phyloP scores from a whole-genome alignment of 2,888 invertebrate species.

The Buathra laborator region DNA sequence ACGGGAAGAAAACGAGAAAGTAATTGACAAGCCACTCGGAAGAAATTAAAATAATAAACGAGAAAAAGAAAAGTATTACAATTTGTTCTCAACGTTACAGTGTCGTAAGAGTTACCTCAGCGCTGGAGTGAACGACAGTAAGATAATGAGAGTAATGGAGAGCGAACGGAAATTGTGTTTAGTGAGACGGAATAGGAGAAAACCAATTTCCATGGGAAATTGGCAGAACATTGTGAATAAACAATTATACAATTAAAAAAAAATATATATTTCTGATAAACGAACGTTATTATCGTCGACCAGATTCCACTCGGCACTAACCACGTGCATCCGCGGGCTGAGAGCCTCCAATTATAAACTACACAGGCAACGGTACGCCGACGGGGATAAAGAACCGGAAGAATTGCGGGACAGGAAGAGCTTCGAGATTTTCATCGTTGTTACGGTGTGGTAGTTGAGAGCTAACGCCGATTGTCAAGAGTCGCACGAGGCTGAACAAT shows the following conservation, averaged over 20 bases:
- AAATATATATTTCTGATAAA: constrained; percentile 26
- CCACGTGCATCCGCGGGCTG: constrained; percentile 20
- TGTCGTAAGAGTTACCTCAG: constrained; percentile 14
- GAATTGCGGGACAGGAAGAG: constrained; percentile 57
- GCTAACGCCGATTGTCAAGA: constrained; percentile 37
- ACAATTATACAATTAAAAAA: background rate
- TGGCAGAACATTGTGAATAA: constrained; percentile 8
- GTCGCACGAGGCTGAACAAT: constrained; percentile 65
- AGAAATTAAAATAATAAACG: constrained; percentile 27
- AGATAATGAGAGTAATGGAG: constrained; percentile 32
- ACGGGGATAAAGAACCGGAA: constrained; percentile 54
- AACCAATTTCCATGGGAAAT: constrained; percentile 19
- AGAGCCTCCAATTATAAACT: constrained; percentile 44
- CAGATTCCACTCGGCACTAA: background rate
- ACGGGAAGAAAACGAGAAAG: constrained; percentile 26
- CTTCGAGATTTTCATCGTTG: constrained; percentile 39
- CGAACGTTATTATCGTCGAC: constrained; percentile 34
- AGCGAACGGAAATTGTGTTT: constrained; percentile 34
- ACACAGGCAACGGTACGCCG: constrained; percentile 15
- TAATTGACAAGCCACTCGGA: constrained; percentile 23
- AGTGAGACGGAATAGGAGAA: constrained; percentile 7
- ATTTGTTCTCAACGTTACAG: constrained; percentile 5
- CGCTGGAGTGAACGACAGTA: constrained; percentile 14
- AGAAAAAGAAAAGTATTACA: background rate
- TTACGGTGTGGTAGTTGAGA: constrained; percentile 23